These are phyloP conservation scores for Periophthalmus modestus DNA, from an alignment of 2,113 vertebrate genomes.

Conservation along the genomic window DNA sequence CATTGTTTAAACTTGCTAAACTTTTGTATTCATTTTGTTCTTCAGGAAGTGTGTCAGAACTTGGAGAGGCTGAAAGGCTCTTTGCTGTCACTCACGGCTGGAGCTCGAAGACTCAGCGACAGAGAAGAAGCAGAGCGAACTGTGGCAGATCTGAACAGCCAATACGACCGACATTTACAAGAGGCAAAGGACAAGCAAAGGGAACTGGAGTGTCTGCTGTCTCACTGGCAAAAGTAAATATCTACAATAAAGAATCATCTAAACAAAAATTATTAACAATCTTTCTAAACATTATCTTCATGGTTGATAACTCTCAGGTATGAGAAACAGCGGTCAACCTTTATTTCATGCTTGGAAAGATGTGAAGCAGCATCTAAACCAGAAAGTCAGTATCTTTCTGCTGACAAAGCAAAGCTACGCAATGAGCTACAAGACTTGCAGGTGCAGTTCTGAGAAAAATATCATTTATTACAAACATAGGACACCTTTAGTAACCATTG, in stretches of 20 bases:
- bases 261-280: background rate
- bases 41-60: conserved; percentile 85
- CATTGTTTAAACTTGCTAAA: too few relatives aligned
- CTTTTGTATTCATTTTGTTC: conserved; percentile 9
- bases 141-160: conserved; percentile 73
- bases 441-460: conserved; percentile 65
- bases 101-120: conserved; percentile 76
- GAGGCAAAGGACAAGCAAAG: conserved; percentile 82
- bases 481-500: background rate
- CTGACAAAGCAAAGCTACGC: conserved; percentile 85
- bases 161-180: conserved; percentile 68
- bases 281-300: background rate
- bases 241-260: background rate
- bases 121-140: conserved; percentile 75
- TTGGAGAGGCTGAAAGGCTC: conserved; percentile 81
- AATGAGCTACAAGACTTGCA: conserved; percentile 83
- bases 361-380: conserved; percentile 79
- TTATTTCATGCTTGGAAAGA: conserved; percentile 85
- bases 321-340: conserved; percentile 86
- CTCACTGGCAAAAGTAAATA: conserved; percentile 89
- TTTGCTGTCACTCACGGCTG: conserved; percentile 77
- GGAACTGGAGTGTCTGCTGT: conserved; percentile 81
- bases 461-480: background rate
- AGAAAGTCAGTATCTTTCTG: conserved; percentile 75
- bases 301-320: conserved; percentile 74